Evolutionary conservation across 1,140 invertebrate genomes (phyloP), one percentile per base, ranked within the genome.

Genomic region (Eurosta solidaginis): DNA sequence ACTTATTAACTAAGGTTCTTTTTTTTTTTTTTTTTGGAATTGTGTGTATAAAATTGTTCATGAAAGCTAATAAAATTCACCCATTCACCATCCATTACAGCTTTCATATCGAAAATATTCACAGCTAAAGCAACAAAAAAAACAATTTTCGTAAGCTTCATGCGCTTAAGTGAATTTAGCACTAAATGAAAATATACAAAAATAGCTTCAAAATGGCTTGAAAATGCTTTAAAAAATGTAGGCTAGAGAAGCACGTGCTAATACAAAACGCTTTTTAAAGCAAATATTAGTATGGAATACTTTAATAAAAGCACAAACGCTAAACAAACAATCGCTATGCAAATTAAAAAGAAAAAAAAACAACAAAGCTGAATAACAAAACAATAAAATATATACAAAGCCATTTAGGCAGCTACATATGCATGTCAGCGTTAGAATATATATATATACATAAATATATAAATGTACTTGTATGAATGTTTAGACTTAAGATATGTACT

Each of bases 31-130:
- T n/a, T n/a, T n/a, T n/a, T n/a, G n/a, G n/a, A n/a, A n/a, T n/a
- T n/a, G n/a, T n/a, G n/a, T n/a, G n/a, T n/a, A n/a, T n/a, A n/a
- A n/a, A n/a, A n/a, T n/a, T n/a, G n/a, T n/a, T n/a, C n/a, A n/a
- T n/a, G n/a, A n/a, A n/a, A n/a, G n/a, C n/a, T n/a, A n/a, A n/a
- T n/a, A n/a, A n/a, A n/a, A n/a, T n/a, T n/a, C n/a, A n/a, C n/a
- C n/a, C n/a, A n/a, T n/a, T n/a, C n/a, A n/a, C n/a, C n/a, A n/a
- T n/a, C n/a, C n/a, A n/a, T n/a, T 20, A 10, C 17, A 29, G 14
- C n/a, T 68, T 52, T 77, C 33, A 22, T 36, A 77, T 22, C 77
- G 54, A 49, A 20, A 77, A 81, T 49, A 54, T 25, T 3, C 14
- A 17, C 22, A 59, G 33, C 33, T 40, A 12, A 2, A 68, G 33